A percentile compares a stretch with the other conserved stretches of the same genome.
phyloP scores from a whole-genome alignment of 37 sponge, comb jelly and placozoan genomes.

The Spongilla lacustris region DNA sequence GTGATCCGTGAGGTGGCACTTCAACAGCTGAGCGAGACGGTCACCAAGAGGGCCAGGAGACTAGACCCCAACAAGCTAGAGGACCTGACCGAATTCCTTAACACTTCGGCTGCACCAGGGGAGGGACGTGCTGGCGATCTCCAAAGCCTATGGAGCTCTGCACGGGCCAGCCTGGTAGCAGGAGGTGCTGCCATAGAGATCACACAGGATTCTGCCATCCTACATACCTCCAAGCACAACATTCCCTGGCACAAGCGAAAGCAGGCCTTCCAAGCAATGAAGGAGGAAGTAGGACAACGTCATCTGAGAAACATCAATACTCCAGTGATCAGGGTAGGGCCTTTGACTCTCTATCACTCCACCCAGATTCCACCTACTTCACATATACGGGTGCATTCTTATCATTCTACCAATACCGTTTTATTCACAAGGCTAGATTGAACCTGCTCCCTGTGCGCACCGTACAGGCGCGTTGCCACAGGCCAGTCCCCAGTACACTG shows the following conservation, averaged over 20 bases:
- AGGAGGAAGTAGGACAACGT: background rate
- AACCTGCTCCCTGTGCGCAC: conserved; percentile 40
- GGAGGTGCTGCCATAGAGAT: background rate
- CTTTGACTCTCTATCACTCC: background rate
- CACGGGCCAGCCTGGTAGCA: conserved; percentile 1
- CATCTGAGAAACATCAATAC: background rate
- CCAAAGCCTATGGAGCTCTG: background rate
- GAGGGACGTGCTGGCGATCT: conserved; percentile 1
- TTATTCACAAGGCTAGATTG: conserved; percentile 29
- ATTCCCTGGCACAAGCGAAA: background rate
- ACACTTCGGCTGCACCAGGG: conserved; percentile 1
- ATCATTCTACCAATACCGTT: conserved; percentile 36
- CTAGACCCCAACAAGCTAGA: background rate
- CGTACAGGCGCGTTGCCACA: conserved; percentile 15
- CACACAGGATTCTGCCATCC: background rate
- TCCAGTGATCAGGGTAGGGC: conserved; percentile 48
- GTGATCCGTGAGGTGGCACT: conserved; percentile 1
- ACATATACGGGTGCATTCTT: conserved; percentile 19
- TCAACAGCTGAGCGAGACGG: background rate
- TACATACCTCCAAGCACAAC: background rate
- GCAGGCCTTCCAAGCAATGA: background rate
- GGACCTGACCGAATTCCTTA: background rate
- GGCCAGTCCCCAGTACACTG: background rate
- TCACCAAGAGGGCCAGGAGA: conserved; percentile 1
- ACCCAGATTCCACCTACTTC: conserved; percentile 43